Evolutionary conservation across 2,113 vertebrate species (phyloP), one percentile per base, ranked within the genome.

Genomic region (Tragelaphus scriptus): DNA sequence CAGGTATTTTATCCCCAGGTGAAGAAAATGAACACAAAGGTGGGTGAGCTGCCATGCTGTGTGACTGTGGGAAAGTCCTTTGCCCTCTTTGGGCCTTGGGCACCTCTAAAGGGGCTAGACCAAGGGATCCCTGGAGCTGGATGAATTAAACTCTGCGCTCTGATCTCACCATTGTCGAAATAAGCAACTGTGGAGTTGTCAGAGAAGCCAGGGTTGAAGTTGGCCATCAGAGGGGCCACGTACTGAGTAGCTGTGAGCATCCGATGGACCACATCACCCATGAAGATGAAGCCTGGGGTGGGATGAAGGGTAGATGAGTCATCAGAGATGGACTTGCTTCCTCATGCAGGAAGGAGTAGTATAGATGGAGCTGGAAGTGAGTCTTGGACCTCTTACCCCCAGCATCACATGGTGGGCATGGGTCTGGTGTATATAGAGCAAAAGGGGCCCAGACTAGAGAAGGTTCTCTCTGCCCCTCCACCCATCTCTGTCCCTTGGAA

Each of bases 181-280:
- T 99, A 99, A 94, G 98, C 99, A 49, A 99, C 98, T 5, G 99
- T 99, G 75, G 99, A 99, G 95, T 99, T 99, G 26, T 93, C 98
- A 17, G 99, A 99, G 98, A 99, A 99, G 98, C 99, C 99, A 63
- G 99, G 99, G 98, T 99, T 99, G 98, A 99, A 99, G 99, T 99
- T 99, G 97, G 99, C 99, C 99, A 99, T 99, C 79, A 99, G 99
- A 1, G 99, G 99, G 0, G 99, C 99, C 2, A 99, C 98, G 58
- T 99, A 99, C 97, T 99, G 99, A 0, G 99, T 99, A 36, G 99
- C 99, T 0, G 99, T 99, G 61, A 99, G 99, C 99, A 99, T 99
- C 32, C 99, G 99, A 94, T 99, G 99, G 85, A 99, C 99, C 21
- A 99, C 98, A 0, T 99, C 99, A 0, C 99, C 99, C 97, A 99